Percentiles rank a stretch among this genome's conserved stretches.
Conservation (phyloP, 2,888 invertebrate species). For the Polietes domitor region DNA sequence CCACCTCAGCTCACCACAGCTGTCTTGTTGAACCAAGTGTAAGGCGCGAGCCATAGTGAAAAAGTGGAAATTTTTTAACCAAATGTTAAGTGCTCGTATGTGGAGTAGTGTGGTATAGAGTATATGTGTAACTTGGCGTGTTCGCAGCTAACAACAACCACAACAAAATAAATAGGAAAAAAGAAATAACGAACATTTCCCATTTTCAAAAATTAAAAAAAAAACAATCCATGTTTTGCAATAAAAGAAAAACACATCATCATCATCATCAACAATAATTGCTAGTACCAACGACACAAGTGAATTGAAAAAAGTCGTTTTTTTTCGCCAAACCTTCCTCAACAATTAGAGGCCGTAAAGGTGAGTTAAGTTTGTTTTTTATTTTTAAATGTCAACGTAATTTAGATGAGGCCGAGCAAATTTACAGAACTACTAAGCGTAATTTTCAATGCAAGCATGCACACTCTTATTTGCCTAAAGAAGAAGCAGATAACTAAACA, state of each 20-base stretch:
- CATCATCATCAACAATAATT: conserved; percentile 8
- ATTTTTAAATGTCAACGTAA: background rate
- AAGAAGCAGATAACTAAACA: too few species aligned
- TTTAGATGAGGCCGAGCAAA: background rate
- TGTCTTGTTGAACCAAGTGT: background rate
- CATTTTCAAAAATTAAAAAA: too few species aligned
- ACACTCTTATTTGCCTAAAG: too few species aligned
- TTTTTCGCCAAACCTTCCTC: background rate
- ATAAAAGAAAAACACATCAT: conserved; percentile 20
- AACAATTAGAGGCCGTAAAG: background rate
- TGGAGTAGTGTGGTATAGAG: background rate
- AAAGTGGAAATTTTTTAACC: conserved; percentile 24
- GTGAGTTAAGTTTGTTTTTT: background rate
- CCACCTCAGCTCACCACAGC: background rate
- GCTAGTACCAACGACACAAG: background rate
- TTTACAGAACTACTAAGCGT: background rate
- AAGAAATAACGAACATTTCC: background rate
- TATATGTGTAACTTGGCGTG: conserved; percentile 7
- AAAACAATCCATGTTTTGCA: too few species aligned
- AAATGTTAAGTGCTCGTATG: background rate
- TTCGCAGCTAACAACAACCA: background rate
- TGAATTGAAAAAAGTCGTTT: background rate
- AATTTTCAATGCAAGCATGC: background rate
- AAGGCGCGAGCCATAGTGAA: background rate
- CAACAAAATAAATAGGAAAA: background rate